Evolutionary conservation across 2,888 invertebrate species (phyloP).

Genomic region (Andrena trimmerana): DNA sequence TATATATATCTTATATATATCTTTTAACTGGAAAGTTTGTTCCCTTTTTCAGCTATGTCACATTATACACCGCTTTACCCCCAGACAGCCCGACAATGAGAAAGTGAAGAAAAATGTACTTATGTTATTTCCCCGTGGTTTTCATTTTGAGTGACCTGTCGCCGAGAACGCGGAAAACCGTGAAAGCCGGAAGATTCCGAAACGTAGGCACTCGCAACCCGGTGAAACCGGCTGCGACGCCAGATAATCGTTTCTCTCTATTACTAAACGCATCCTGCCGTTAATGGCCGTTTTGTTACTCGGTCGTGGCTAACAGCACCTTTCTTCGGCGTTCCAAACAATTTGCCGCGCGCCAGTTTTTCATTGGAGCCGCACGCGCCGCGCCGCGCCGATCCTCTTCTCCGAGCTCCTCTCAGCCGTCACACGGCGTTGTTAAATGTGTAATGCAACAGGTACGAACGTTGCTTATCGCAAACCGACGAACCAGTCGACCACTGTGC

Average conservation of each 20-base stretch:
- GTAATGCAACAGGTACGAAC: conserved; percentile 89
- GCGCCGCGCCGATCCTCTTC: not conserved
- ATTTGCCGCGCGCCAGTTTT: conserved; percentile 20
- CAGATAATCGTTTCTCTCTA: conserved; percentile 46
- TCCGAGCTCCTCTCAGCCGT: not conserved
- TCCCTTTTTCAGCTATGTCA: no score
- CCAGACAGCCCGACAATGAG: no score
- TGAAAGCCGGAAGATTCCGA: conserved; percentile 33
- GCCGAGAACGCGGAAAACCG: conserved; percentile 47
- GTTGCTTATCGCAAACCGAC: conserved; percentile 94
- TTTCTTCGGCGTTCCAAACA: conserved; percentile 25
- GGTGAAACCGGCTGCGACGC: conserved; percentile 38
- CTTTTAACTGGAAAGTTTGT: no score
- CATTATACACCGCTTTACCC: no score
- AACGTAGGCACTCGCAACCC: not conserved
- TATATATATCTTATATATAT: no score
- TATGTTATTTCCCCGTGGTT: not conserved
- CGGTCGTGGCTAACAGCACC: conserved; percentile 30
- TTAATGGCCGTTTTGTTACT: conserved; percentile 51
- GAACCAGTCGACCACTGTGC: conserved; percentile 95
- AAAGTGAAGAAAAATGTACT: no score
- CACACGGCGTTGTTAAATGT: not conserved
- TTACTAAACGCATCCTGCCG: conserved; percentile 59
- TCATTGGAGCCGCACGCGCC: not conserved
- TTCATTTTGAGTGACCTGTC: conserved; percentile 12